Evolutionary conservation across 2,797 vertebrate species (phyloP).

Genomic region (Pangasius krempfi): DNA sequence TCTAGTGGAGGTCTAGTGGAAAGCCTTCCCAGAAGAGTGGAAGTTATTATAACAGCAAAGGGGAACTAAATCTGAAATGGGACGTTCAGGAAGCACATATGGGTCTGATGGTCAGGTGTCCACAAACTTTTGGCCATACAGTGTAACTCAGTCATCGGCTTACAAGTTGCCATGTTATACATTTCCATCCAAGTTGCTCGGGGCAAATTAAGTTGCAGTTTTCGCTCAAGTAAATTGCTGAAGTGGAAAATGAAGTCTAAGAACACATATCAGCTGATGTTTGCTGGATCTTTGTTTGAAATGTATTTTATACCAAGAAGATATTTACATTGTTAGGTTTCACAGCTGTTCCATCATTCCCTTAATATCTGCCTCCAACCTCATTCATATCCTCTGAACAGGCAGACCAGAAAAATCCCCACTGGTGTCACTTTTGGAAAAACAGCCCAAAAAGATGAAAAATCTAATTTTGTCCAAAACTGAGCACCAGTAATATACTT

Average conservation of each 20-base stretch:
- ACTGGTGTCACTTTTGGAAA: neutral
- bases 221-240: neutral
- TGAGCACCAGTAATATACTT: too few relatives aligned
- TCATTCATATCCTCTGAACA: neutral
- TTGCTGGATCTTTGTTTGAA: neutral
- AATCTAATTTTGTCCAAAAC: too few relatives aligned
- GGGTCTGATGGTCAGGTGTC: neutral
- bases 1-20: neutral
- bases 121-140: neutral
- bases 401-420: neutral
- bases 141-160: neutral
- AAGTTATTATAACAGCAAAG: too few relatives aligned
- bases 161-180: neutral
- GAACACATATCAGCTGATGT: neutral
- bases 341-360: neutral
- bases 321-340: neutral
- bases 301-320: too few relatives aligned
- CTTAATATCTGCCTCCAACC: neutral
- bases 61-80: neutral
- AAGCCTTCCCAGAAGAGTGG: neutral
- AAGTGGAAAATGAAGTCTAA: neutral
- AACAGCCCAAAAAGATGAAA: too few relatives aligned
- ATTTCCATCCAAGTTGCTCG: neutral
- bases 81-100: neutral
- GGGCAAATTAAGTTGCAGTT: neutral